A percentile compares a stretch with the other conserved stretches of the same genome.
Evolutionary conservation across 2,113 vertebrate genomes (phyloP).

Genomic region (Etheostoma spectabile): DNA sequence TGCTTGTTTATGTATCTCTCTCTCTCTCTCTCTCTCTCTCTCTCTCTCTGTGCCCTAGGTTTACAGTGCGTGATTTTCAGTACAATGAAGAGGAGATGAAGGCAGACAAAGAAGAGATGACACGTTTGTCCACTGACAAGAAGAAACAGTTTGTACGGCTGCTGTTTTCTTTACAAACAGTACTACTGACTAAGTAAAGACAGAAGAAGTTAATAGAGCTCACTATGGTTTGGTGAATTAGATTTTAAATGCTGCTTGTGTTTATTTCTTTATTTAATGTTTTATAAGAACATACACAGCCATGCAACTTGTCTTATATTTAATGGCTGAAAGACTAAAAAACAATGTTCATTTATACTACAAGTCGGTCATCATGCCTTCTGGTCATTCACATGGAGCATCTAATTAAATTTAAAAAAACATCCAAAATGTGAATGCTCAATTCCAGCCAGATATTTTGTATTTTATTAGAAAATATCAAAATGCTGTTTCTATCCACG

Average conservation of each 20-base stretch:
- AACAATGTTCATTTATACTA: neutral
- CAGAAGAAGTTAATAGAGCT: neutral
- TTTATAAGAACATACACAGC: neutral
- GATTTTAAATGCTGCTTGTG: no score
- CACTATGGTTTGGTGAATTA: neutral
- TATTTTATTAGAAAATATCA: neutral
- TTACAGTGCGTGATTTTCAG: conserved; percentile 96
- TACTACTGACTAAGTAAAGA: neutral
- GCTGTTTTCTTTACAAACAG: neutral
- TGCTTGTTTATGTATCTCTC: conserved; percentile 14
- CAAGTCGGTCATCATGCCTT: neutral
- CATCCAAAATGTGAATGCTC: neutral
- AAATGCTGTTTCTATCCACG: conserved; percentile 25
- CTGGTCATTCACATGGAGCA: neutral
- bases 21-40: no score
- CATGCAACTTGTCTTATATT: neutral
- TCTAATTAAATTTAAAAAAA: neutral
- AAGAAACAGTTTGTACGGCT: conserved; percentile 97
- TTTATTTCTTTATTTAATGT: neutral
- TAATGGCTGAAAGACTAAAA: neutral
- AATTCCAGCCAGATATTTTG: neutral
- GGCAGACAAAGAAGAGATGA: conserved; percentile 99
- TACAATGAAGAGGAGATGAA: conserved; percentile 99
- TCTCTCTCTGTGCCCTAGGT: conserved; percentile 87
- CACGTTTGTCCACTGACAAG: conserved; percentile 96